phyloP scores from a whole-genome alignment of 1,140 invertebrate genomes.

The Leptopilina clavipes region DNA sequence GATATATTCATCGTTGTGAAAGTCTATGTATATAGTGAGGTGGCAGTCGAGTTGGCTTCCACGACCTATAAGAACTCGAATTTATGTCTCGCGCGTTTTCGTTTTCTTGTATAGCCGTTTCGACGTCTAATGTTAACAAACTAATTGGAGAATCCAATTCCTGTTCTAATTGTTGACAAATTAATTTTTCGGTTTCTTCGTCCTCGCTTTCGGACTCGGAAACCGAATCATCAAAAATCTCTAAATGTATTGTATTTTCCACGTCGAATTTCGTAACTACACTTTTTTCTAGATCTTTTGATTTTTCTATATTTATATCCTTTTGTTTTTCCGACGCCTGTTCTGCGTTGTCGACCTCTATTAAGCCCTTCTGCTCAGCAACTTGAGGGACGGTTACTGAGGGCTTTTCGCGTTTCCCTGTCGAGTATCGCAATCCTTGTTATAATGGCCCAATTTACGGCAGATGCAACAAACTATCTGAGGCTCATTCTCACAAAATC shows the following conservation, averaged over 20 bases:
- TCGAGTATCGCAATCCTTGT: not conserved
- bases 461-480: not conserved
- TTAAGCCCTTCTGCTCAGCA: not conserved
- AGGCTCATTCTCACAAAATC: not conserved
- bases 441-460: not conserved
- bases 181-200: too few species aligned
- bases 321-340: not conserved
- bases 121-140: too few species aligned
- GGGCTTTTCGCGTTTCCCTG: constrained; percentile 5
- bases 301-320: not conserved
- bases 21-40: not conserved
- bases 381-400: not conserved
- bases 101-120: too few species aligned
- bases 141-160: too few species aligned
- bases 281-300: too few species aligned
- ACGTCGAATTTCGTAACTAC: too few species aligned
- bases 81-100: too few species aligned
- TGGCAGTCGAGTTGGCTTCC: not conserved
- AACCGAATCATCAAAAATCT: too few species aligned
- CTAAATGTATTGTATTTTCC: not conserved
- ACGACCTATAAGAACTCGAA: too few species aligned
- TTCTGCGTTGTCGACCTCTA: not conserved
- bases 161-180: too few species aligned
- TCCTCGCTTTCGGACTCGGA: too few species aligned
- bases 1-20: not conserved